These are phyloP conservation scores for Takifugu rubripes DNA, from an alignment of 2,797 vertebrate species.

Conservation along the genomic window DNA sequence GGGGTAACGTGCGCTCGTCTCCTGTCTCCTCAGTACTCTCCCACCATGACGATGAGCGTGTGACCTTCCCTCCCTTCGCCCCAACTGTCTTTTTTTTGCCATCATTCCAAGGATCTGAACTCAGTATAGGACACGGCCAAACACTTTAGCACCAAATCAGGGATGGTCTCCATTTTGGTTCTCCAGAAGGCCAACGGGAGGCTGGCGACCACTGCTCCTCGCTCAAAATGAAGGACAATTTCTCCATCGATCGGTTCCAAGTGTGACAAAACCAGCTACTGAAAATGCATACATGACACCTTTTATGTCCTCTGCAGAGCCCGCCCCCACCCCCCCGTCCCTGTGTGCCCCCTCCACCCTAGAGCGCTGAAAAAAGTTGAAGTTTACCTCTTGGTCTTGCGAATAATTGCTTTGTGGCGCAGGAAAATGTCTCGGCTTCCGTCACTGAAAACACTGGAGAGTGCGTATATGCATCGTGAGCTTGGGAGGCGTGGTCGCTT, in stretches of 20 bases:
- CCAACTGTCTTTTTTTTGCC: slow-evolving; percentile 74
- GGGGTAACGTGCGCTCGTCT: slow-evolving; percentile 24
- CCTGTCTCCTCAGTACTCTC: slow-evolving; percentile 86
- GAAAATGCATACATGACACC: slow-evolving; percentile 86
- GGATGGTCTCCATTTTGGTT: slow-evolving; percentile 84
- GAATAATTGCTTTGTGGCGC: slow-evolving; percentile 81
- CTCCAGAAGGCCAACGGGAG: slow-evolving; percentile 70
- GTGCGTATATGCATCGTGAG: slow-evolving; percentile 84
- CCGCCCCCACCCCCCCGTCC: neutral
- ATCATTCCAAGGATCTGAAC: slow-evolving; percentile 82
- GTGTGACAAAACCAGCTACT: slow-evolving; percentile 86
- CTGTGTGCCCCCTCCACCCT: slow-evolving; percentile 18
- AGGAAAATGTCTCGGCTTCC: slow-evolving; percentile 83
- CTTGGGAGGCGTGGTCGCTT: slow-evolving; percentile 68
- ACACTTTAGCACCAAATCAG: slow-evolving; percentile 85
- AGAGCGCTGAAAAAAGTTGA: slow-evolving; percentile 53
- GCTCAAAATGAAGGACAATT: slow-evolving; percentile 89
- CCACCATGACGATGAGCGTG: slow-evolving; percentile 99
- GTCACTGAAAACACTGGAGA: slow-evolving; percentile 88
- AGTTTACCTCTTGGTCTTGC: slow-evolving; percentile 74
- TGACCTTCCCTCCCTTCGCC: slow-evolving; percentile 73
- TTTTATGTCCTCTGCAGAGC: slow-evolving; percentile 69
- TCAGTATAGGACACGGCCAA: slow-evolving; percentile 73
- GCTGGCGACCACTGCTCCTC: slow-evolving; percentile 85
- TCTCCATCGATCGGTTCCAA: slow-evolving; percentile 72